Conservation (phyloP, 2,888 invertebrate genomes). For the Eupithecia vulgata region DNA sequence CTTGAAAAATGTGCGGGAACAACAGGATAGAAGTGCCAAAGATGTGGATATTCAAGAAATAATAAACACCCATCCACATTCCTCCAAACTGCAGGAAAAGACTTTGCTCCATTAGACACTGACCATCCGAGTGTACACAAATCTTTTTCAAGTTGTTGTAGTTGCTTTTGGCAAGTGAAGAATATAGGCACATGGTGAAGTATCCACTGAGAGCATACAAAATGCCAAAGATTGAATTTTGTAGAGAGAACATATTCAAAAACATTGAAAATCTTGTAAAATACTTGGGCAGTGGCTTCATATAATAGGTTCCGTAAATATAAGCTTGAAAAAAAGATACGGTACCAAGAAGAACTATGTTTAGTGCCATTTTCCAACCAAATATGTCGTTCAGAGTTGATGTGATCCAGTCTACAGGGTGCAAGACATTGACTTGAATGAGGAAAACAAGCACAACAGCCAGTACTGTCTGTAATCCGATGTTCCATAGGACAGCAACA, state of each 20-base stretch:
- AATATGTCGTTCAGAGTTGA: constrained; percentile 84
- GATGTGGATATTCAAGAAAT: constrained; percentile 84
- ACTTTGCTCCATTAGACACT: constrained; percentile 87
- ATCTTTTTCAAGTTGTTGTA: constrained; percentile 80
- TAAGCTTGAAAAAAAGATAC: constrained; percentile 89
- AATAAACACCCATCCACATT: constrained; percentile 86
- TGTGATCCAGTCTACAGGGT: constrained; percentile 87
- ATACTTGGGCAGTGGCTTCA: constrained; percentile 84
- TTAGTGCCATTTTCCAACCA: constrained; percentile 86
- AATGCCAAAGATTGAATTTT: constrained; percentile 81
- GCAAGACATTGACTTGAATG: constrained; percentile 86
- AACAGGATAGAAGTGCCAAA: constrained; percentile 82
- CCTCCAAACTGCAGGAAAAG: constrained; percentile 88
- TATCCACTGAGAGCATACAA: constrained; percentile 87
- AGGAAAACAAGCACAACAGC: constrained; percentile 79
- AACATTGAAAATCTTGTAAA: constrained; percentile 88
- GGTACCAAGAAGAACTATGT: constrained; percentile 85
- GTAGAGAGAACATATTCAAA: constrained; percentile 84
- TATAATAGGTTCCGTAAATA: constrained; percentile 87
- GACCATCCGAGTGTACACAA: constrained; percentile 75
- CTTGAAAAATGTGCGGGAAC: constrained; percentile 89
- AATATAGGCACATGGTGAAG: constrained; percentile 87
- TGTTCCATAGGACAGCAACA: constrained; percentile 84
- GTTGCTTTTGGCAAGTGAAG: constrained; percentile 85
- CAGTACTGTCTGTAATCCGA: constrained; percentile 82